Evolutionary conservation across 2,888 invertebrate genomes (phyloP).

Genomic region (Cephus spinipes): DNA sequence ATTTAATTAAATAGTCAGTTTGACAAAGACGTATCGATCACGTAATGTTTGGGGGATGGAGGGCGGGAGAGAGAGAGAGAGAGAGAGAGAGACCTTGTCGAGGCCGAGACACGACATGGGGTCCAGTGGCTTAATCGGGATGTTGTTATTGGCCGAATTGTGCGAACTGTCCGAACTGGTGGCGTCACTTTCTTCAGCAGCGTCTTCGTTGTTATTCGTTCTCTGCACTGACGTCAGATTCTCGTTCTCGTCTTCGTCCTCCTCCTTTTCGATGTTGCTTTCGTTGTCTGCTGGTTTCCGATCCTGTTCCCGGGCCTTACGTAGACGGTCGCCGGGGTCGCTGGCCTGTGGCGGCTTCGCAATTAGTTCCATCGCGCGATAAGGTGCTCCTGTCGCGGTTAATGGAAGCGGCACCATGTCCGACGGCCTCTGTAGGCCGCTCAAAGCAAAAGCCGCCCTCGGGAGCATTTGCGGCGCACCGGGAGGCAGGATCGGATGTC

Average conservation of each 20-base stretch:
- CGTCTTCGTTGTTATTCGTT: slow-evolving; percentile 55
- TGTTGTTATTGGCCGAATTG: slow-evolving; percentile 55
- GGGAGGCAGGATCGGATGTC: slow-evolving; percentile 56
- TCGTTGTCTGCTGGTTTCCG: slow-evolving; percentile 52
- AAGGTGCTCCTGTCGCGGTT: slow-evolving; percentile 43
- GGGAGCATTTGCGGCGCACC: slow-evolving; percentile 53
- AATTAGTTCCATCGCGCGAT: slow-evolving; percentile 58
- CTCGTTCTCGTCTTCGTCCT: slow-evolving; percentile 49
- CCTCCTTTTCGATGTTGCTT: slow-evolving; percentile 50
- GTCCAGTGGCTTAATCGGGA: slow-evolving; percentile 48
- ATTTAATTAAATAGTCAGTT: not conserved
- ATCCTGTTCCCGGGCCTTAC: slow-evolving; percentile 8
- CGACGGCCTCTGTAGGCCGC: slow-evolving; percentile 49
- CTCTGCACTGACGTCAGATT: slow-evolving; percentile 47
- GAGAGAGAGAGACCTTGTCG: slow-evolving; percentile 47
- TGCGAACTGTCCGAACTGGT: slow-evolving; percentile 55
- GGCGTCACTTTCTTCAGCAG: slow-evolving; percentile 55
- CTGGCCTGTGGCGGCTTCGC: slow-evolving; percentile 33
- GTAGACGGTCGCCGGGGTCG: not conserved
- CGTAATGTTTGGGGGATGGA: not conserved
- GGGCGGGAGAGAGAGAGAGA: not conserved
- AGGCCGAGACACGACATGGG: slow-evolving; percentile 56
- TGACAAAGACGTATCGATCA: too few relatives aligned
- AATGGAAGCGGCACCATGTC: slow-evolving; percentile 51
- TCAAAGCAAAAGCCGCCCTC: slow-evolving; percentile 57